Evolutionary conservation across 1,140 invertebrate genomes (phyloP).

Genomic region (Hydropsyche tenuis): DNA sequence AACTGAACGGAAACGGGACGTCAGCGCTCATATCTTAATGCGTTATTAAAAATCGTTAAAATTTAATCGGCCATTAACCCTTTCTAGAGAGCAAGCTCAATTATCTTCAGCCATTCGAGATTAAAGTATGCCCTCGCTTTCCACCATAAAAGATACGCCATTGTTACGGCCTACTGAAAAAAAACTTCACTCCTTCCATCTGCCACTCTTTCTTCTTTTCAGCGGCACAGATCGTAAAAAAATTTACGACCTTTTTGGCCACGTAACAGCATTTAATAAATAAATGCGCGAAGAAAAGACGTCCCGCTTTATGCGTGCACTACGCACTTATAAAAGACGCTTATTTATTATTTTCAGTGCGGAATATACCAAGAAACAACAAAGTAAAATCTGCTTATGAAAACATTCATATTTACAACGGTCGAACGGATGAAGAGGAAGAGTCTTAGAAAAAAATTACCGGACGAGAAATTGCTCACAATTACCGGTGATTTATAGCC

Average conservation of each 20-base stretch:
- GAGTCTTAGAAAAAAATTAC: not conserved
- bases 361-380: too few relatives aligned
- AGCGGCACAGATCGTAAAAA: conserved; percentile 10
- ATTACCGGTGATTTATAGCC: conserved; percentile 2
- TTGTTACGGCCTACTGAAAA: not conserved
- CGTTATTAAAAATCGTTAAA: conserved; percentile 11
- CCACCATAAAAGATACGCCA: not conserved
- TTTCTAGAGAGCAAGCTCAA: conserved; percentile 9
- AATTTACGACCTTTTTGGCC: conserved; percentile 15
- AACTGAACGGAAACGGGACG: not conserved
- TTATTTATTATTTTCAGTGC: conserved; percentile 4
- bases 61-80: conserved; percentile 13
- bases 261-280: conserved; percentile 22
- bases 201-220: conserved; percentile 5
- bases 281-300: conserved; percentile 16
- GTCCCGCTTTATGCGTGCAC: not conserved
- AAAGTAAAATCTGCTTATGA: not conserved
- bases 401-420: not conserved
- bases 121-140: conserved; percentile 11
- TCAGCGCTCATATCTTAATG: not conserved
- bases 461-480: not conserved
- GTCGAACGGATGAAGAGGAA: too few relatives aligned
- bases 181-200: not conserved
- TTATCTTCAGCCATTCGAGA: conserved; percentile 13
- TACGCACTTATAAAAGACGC: too few relatives aligned